Evolutionary conservation across 2,113 vertebrate genomes (phyloP).

Genomic region (Monarcha castaneiventris): DNA sequence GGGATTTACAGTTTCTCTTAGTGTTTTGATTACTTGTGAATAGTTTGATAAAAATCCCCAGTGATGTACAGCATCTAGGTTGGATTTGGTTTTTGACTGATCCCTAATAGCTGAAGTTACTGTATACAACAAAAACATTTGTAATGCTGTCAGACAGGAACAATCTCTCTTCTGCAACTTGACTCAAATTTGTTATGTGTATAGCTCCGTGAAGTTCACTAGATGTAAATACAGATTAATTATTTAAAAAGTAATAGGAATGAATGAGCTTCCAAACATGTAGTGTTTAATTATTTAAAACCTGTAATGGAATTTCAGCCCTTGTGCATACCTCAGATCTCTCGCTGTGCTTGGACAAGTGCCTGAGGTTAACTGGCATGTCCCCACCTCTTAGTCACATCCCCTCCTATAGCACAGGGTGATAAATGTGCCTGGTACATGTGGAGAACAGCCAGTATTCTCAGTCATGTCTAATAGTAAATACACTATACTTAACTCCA

Average conservation of each 20-base stretch:
- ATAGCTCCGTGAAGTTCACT: constrained; percentile 69
- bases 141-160: constrained; percentile 46
- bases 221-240: constrained; percentile 80
- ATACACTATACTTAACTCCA: background rate
- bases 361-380: constrained; percentile 63
- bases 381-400: background rate
- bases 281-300: constrained; percentile 80
- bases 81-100: constrained; percentile 34
- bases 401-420: background rate
- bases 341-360: constrained; percentile 38
- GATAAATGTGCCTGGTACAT: background rate
- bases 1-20: constrained; percentile 35
- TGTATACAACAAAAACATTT: constrained; percentile 44
- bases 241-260: constrained; percentile 81
- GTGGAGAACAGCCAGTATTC: background rate
- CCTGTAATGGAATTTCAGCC: constrained; percentile 76
- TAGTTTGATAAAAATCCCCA: constrained; percentile 37
- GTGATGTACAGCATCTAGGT: constrained; percentile 7
- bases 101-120: constrained; percentile 15
- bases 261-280: constrained; percentile 77
- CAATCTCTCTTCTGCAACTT: constrained; percentile 44
- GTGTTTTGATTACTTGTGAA: constrained; percentile 44
- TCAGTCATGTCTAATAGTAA: background rate
- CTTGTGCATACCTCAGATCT: constrained; percentile 55
- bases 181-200: constrained; percentile 59